phyloP scores from a whole-genome alignment of 2,113 vertebrate species.

The Corythornis vintsioides region DNA sequence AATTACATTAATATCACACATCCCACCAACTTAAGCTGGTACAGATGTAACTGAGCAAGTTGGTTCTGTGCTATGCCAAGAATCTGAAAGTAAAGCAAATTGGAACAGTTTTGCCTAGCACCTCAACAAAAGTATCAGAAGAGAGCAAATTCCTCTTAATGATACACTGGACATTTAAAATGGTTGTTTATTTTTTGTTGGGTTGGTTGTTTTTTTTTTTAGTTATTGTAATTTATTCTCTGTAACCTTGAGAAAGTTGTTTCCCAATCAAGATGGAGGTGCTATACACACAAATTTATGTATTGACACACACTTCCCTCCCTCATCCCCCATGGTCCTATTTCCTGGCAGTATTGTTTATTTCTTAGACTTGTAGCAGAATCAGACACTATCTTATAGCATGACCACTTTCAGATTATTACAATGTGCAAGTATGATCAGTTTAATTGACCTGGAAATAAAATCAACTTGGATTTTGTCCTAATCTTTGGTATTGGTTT shows the following conservation, averaged over 20 bases:
- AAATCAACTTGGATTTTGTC: neutral
- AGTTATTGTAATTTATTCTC: neutral
- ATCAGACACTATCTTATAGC: neutral
- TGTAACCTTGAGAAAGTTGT: neutral
- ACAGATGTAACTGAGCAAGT: neutral
- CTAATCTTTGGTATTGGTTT: neutral
- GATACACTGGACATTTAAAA: neutral
- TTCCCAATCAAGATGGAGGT: neutral
- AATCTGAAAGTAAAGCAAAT: rapidly evolving
- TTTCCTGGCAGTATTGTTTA: neutral
- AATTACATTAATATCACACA: neutral
- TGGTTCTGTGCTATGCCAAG: neutral
- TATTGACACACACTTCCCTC: too few species aligned
- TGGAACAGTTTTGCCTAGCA: neutral
- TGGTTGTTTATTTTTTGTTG: too few species aligned
- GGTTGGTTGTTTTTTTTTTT: too few species aligned
- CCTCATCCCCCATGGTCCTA: rapidly evolving
- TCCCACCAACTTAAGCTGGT: neutral
- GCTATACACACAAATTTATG: rapidly evolving
- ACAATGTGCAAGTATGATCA: neutral
- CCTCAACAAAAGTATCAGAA: neutral
- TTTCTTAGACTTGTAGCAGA: neutral
- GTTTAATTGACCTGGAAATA: neutral
- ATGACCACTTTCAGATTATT: neutral
- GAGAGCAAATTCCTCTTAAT: neutral